Percentiles rank a stretch among this genome's conserved stretches.
Evolutionary conservation across 2,797 vertebrate genomes (phyloP).

Genomic region (Hoplostethus atlanticus): DNA sequence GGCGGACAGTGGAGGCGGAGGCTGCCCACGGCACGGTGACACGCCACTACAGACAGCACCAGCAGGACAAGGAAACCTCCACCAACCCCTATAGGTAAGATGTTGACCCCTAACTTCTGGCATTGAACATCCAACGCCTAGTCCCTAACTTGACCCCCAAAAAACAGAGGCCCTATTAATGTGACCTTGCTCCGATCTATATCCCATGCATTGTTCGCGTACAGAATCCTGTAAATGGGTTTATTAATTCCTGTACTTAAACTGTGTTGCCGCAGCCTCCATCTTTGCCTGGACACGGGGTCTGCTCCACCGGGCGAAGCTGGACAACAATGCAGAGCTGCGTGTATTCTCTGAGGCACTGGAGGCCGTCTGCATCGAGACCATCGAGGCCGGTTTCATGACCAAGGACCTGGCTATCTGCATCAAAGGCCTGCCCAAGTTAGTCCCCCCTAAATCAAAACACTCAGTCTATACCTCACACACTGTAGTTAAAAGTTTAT

Average conservation of each 20-base stretch:
- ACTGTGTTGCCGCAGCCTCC: constrained; percentile 85
- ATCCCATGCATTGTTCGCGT: not conserved
- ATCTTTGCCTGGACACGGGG: constrained; percentile 98
- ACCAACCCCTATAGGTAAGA: constrained; percentile 97
- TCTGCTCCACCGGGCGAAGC: constrained; percentile 92
- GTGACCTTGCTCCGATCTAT: not conserved
- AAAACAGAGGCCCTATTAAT: not conserved
- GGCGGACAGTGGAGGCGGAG: constrained; percentile 96
- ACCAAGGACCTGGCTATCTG: constrained; percentile 98
- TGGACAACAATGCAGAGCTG: constrained; percentile 92
- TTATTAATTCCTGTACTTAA: not conserved
- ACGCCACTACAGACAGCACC: constrained; percentile 95
- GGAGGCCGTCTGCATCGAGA: constrained; percentile 96
- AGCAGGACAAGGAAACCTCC: constrained; percentile 98
- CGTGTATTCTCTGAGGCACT: constrained; percentile 88
- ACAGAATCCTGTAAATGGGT: not conserved
- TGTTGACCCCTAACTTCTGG: not conserved
- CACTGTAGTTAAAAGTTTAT: not conserved
- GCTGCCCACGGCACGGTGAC: constrained; percentile 98
- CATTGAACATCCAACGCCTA: not conserved
- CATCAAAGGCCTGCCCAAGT: constrained; percentile 95
- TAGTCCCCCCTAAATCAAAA: constrained; percentile 63
- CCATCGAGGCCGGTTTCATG: constrained; percentile 98
- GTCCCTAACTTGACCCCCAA: not conserved
- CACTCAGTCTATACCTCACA: not conserved